Evolutionary conservation across 2,797 vertebrate genomes (phyloP), one percentile per base, ranked within the genome.

Genomic region (Manis javanica): DNA sequence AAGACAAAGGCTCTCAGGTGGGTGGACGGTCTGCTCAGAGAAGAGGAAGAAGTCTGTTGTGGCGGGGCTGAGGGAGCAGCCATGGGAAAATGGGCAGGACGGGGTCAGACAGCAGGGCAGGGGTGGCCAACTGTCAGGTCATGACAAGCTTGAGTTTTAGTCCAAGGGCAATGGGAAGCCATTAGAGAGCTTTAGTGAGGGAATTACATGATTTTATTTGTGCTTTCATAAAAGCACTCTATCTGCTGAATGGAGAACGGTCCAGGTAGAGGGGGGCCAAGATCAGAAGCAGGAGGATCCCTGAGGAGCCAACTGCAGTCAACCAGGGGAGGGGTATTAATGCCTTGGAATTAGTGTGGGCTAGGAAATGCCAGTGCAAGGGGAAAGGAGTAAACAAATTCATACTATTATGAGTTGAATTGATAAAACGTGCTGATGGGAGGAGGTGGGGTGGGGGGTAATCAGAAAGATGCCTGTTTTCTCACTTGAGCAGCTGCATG

Each of bases 371-470:
- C 63, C 81, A 57, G 18, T 8, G 12, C 39, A 51, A 68, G 59
- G 19, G 5, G 31, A 53, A 91, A 49, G 71, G 82, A 61, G 31
- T 63, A 21, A 81, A 74, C 18, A 96, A 66, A 93, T 61, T 46
- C 46, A 66, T 66, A 23, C 14, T 72, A 34, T 55, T 42, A 83
- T 29, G 64, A 69, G 53, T 53, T 78, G 12, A 83, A 90, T 6
- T 68, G 87, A 51, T 93, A 74, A 79, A 26, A 69, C 19, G 69
- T 57, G 37, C 63, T 68, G 37, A 34, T 68, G 18, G 51, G 23
- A 29, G 53, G 24, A 46, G 37, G 0, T 55, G 1, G 31, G 9
- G 24, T 34, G 23, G 15, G 9, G 2, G 1, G 6, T 57, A 7
- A 75, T 39, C 29, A 71, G 18, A 42, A 91, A 81, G 24, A 55